A percentile compares a stretch with the other conserved stretches of the same genome.
Evolutionary conservation across 1,140 invertebrate genomes (phyloP).

Genomic region (Hyles euphorbiae): DNA sequence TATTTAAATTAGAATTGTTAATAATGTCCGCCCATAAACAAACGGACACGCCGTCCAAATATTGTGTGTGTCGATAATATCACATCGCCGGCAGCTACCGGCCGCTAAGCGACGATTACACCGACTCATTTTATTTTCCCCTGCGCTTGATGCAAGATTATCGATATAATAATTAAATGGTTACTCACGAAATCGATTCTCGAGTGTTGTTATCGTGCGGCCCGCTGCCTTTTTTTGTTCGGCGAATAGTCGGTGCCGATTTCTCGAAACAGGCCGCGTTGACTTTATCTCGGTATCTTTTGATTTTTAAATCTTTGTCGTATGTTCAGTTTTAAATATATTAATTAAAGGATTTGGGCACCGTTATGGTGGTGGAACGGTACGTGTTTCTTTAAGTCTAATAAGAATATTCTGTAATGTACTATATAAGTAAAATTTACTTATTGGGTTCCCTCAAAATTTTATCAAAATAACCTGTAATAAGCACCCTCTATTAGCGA

Average conservation of each 20-base stretch:
- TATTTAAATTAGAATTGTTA: no score
- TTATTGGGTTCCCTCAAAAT: no score
- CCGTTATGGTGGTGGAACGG: no score
- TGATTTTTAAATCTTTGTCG: neutral
- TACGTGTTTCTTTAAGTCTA: no score
- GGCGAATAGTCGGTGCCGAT: conserved; percentile 17
- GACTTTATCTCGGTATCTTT: neutral
- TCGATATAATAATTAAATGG: conserved; percentile 76
- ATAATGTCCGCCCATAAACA: no score
- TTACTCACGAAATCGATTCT: conserved; percentile 74
- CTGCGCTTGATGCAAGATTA: conserved; percentile 63
- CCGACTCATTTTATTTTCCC: conserved; percentile 56
- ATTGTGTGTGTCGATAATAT: conserved; percentile 44
- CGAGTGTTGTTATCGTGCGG: conserved; percentile 69
- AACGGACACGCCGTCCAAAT: no score
- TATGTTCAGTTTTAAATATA: neutral
- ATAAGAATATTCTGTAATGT: no score
- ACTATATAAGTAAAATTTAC: no score
- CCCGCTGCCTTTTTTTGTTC: conserved; percentile 50
- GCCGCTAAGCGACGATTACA: conserved; percentile 70
- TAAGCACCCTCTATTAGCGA: no score
- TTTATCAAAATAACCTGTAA: no score
- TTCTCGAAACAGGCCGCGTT: neutral
- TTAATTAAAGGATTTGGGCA: conserved; percentile 1
- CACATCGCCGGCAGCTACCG: conserved; percentile 64